Percentiles rank a stretch among this genome's conserved stretches.
These are phyloP conservation scores for Hippocampus zosterae DNA, from an alignment of 2,113 vertebrate genomes.

Conservation along the genomic window DNA sequence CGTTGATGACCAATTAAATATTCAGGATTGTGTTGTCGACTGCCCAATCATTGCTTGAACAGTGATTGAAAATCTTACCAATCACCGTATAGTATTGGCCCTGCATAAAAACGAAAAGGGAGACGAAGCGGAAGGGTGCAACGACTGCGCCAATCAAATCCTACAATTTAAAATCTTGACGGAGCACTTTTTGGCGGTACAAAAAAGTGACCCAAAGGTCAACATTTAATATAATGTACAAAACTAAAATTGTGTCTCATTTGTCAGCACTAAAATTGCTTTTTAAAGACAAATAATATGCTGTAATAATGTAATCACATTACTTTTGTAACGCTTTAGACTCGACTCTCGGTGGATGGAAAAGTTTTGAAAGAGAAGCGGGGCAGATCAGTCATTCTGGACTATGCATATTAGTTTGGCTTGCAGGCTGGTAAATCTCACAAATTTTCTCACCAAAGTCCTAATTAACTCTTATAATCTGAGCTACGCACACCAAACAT, in stretches of 20 bases:
- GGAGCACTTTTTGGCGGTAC: not conserved
- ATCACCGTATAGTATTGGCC: too few relatives aligned
- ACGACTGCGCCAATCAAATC: not conserved
- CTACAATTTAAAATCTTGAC: not conserved
- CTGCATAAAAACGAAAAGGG: too few relatives aligned
- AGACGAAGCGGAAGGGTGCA: not conserved
- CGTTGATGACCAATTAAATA: too few relatives aligned
- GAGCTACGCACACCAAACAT: not conserved
- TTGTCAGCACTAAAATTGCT: not conserved
- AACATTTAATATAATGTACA: not conserved
- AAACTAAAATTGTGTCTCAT: not conserved
- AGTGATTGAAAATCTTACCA: too few relatives aligned
- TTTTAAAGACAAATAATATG: not conserved
- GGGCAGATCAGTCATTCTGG: not conserved
- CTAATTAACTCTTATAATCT: conserved; percentile 2
- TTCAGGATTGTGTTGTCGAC: too few relatives aligned
- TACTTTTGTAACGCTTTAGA: not conserved
- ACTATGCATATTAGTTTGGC: not conserved
- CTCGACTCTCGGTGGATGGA: not conserved
- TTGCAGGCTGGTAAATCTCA: not conserved
- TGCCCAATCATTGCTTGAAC: too few relatives aligned
- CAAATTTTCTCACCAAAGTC: not conserved
- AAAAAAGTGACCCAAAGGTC: not conserved
- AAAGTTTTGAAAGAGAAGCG: not conserved
- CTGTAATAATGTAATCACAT: not conserved